Evolutionary conservation across 2,888 invertebrate genomes (phyloP), one percentile per base, ranked within the genome.

Genomic region (Tethea ocularis): DNA sequence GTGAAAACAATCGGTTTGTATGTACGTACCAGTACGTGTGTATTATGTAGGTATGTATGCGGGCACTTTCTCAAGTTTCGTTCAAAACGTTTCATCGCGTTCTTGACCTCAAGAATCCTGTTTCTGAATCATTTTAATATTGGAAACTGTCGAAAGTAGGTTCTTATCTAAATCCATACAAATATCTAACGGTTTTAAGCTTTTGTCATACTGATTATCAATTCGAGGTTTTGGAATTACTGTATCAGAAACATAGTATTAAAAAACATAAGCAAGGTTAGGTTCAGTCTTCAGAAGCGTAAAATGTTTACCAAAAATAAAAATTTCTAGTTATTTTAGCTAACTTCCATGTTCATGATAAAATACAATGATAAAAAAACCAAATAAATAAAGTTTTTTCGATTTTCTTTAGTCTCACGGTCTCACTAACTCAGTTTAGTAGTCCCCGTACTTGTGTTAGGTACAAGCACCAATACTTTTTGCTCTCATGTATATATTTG

Each of bases 1-100:
- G 89, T 83, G 89, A 89, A 90, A 88, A 89, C 88, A 88, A 89
- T 89, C 76, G 78, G 77, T 82, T 75, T 75, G 75, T 76, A 55
- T 62, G 63, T 66, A 68, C 72, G 71, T 74, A 67, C 64, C n/a
- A 7, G 69, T 66, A 60, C 67, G 68, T 71, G 74, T 76, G 70
- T 75, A 67, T 63, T 66, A 67, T 68, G 63, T 72, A 74, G 71
- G 69, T 71, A 69, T 69, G 67, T 72, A 71, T 64, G 64, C 57
- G 65, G 62, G 59, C 61, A 80, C 82, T 82, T 83, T 82, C 82
- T 69, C 80, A 69, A 67, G 68, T 68, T 72, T 61, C 58, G 57
- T 63, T 61, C 63, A 61, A 63, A 73, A 68, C 72, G 71, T 74
- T 74, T 77, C 76, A 70, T 68, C 67, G 69, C 68, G 73, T 72